Evolutionary conservation across 92 coral and sea anemone species (phyloP).

Genomic region (Isaurus tuberculatus): DNA sequence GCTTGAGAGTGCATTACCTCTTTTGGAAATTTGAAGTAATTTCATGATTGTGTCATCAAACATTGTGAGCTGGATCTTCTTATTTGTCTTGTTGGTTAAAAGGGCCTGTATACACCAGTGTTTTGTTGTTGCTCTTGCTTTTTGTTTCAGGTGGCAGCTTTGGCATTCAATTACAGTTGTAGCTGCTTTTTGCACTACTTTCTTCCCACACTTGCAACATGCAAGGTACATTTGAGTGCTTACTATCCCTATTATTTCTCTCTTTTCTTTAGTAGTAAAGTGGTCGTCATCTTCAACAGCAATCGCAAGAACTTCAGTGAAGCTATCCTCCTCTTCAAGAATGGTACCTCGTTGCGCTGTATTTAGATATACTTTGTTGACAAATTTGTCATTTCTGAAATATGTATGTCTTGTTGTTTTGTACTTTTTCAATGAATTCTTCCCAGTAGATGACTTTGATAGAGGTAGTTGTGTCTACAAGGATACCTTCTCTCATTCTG

Average conservation of each 20-base stretch:
- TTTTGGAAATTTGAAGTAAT: conserved; percentile 29
- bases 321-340: conserved; percentile 8
- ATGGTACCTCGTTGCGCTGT: conserved; percentile 23
- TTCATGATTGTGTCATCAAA: conserved; percentile 27
- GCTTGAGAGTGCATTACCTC: neutral
- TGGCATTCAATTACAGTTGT: conserved; percentile 19
- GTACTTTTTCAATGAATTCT: conserved; percentile 27
- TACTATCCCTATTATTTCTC: conserved; percentile 10
- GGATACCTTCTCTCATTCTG: too few relatives aligned
- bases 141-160: too few relatives aligned
- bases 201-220: conserved; percentile 17
- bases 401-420: conserved; percentile 18
- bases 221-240: conserved; percentile 3
- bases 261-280: neutral
- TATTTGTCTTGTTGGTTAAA: too few relatives aligned
- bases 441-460: conserved; percentile 33
- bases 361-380: conserved; percentile 19
- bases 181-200: conserved; percentile 1
- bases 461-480: too few relatives aligned
- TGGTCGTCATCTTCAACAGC: conserved; percentile 29
- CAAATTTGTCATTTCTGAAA: conserved; percentile 20
- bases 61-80: conserved; percentile 11
- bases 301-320: conserved; percentile 26
- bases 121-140: too few relatives aligned
- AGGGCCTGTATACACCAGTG: conserved; percentile 9